Conservation (phyloP, 2,888 invertebrate genomes). For the Candidula unifasciata region DNA sequence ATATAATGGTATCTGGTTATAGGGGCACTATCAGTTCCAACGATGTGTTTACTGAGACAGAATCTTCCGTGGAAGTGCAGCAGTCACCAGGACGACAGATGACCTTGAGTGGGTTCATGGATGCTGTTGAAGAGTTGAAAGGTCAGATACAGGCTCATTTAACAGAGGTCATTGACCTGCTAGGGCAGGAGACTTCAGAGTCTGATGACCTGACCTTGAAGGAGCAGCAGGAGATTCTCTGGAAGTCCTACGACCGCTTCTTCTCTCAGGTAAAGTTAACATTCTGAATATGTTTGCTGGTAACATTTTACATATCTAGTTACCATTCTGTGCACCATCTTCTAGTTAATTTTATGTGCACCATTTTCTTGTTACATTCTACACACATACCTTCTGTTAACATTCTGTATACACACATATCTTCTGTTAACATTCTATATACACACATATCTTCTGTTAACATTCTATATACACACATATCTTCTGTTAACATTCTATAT, state of each 20-base stretch:
- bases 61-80: not conserved
- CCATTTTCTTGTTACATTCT: no score
- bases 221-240: conserved; percentile 45
- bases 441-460: no score
- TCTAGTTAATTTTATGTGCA: no score
- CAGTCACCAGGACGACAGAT: not conserved
- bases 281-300: no score
- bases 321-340: no score
- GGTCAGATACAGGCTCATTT: conserved; percentile 32
- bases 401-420: no score
- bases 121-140: conserved; percentile 30
- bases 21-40: not conserved
- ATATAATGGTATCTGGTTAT: no score
- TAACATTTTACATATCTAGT: no score
- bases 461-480: no score
- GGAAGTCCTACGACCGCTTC: conserved; percentile 43
- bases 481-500: no score
- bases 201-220: not conserved
- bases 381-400: no score
- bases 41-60: not conserved
- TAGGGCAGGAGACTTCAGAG: not conserved
- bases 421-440: no score
- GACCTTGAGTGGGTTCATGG: conserved; percentile 23
- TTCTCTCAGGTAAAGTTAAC: conserved; percentile 30
- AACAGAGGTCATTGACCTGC: conserved; percentile 32